phyloP scores from a whole-genome alignment of 2,797 vertebrate species.

The Cuniculus paca region DNA sequence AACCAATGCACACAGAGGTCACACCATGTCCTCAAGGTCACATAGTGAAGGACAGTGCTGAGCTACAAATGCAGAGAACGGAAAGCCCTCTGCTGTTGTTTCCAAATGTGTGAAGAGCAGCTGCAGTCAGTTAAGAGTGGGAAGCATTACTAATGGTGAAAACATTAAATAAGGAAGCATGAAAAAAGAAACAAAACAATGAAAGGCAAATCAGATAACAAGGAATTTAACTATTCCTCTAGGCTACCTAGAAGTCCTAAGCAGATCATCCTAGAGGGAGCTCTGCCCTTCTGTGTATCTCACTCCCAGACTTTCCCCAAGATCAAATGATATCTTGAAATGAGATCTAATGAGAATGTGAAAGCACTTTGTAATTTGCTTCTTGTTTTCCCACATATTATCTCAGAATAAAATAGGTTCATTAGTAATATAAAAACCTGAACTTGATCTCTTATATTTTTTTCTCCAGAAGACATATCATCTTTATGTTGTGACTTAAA shows the following conservation, averaged over 20 bases:
- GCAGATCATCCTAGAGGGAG: no score
- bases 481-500: not conserved
- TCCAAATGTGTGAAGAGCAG: not conserved
- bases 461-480: not conserved
- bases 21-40: not conserved
- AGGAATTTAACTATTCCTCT: not conserved
- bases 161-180: not conserved
- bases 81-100: not conserved
- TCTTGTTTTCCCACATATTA: not conserved
- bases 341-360: not conserved
- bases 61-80: not conserved
- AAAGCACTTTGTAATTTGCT: not conserved
- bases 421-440: not conserved
- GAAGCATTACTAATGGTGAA: not conserved
- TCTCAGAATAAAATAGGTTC: slow-evolving; percentile 19
- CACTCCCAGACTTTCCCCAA: not conserved
- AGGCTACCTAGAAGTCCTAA: not conserved
- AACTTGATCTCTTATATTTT: not conserved
- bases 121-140: not conserved
- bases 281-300: not conserved
- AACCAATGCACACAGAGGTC: not conserved
- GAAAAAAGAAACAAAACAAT: not conserved
- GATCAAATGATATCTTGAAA: not conserved
- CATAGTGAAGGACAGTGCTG: not conserved
- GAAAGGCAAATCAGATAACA: not conserved